These are phyloP conservation scores for Nannoperca obscura DNA, from an alignment of 2,797 vertebrate genomes.

Conservation along the genomic window DNA sequence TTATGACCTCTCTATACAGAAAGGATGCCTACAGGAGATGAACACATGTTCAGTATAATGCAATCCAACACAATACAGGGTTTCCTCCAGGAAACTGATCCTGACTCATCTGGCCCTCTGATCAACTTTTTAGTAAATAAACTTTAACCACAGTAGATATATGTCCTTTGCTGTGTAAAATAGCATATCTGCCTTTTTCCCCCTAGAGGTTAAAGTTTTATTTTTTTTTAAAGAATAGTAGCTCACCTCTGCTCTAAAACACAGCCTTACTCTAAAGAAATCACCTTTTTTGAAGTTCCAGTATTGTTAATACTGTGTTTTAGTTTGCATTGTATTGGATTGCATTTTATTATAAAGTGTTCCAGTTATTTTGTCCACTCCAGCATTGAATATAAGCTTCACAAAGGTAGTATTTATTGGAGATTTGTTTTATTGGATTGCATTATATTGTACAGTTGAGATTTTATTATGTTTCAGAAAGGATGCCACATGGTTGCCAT, in stretches of 20 bases:
- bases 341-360: conserved; percentile 44
- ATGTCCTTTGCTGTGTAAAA: not conserved
- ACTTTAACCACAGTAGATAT: not conserved
- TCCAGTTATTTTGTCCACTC: conserved; percentile 38
- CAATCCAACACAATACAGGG: conserved; percentile 30
- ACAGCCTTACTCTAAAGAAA: conserved; percentile 7
- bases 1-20: conserved; percentile 1
- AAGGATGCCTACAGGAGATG: conserved; percentile 14
- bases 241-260: not conserved
- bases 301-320: conserved; percentile 8
- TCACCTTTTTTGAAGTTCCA: conserved; percentile 15
- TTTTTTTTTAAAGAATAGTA: not conserved
- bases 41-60: conserved; percentile 24
- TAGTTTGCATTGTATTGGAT: conserved; percentile 25
- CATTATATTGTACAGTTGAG: conserved; percentile 43
- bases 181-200: not conserved
- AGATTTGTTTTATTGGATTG: conserved; percentile 46
- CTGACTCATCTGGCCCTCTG: conserved; percentile 23
- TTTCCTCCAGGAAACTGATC: conserved; percentile 25
- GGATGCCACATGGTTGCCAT: not conserved
- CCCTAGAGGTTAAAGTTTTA: not conserved
- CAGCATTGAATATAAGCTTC: conserved; percentile 51
- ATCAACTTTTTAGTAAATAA: conserved; percentile 6
- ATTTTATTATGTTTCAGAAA: conserved; percentile 25
- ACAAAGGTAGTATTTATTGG: conserved; percentile 55